Evolutionary conservation across 1,140 invertebrate genomes (phyloP), one percentile per base, ranked within the genome.

Genomic region (Aradophagus sp.): DNA sequence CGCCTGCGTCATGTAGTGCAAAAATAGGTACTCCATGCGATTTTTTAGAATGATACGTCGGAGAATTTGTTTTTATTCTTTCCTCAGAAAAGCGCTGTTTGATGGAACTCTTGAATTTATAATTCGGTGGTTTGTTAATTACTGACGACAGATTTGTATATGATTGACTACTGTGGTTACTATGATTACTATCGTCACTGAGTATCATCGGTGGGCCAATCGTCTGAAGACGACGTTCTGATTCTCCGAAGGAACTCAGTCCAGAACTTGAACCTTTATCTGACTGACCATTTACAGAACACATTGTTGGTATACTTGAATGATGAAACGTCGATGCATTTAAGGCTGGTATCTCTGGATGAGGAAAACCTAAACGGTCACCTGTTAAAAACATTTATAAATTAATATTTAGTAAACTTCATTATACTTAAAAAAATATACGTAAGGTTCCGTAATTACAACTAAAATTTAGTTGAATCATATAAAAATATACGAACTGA

Each of bases 61-160:
- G 73, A 0, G 80, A 67, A 42, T 77, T 81, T 20, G 85, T 85
- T 48, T 86, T 86, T 45, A 84, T 80, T 61, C 85, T 83, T 31
- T 84, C 81, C 2, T 82, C 83, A 0, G 82, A 82, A 76, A 97
- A 97, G 35, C 95, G 87, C 77, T 96, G 91, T 70, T 97, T 96
- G 58, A 98, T 97, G 68, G 93, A 95, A 73, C 94, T 97, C 85
- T 98, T 98, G 85, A 97, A 97, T 85, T 98, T 97, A 86, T 97
- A 97, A 36, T 86, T 87, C 17, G 86, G 80, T 26, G 87, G 86
- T 72, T 84, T 85, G 19, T 31, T 63, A 0, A 15, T 17, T 17
- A 29, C 8, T 23, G 23, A 1, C 14, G 39, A 41, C 5, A 26
- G n/a, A n/a, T 32, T 44, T 12, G 19, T 41, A n/a, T 62, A 38